Evolutionary conservation across 2,888 invertebrate species (phyloP).

Genomic region (Leucozona laternaria): DNA sequence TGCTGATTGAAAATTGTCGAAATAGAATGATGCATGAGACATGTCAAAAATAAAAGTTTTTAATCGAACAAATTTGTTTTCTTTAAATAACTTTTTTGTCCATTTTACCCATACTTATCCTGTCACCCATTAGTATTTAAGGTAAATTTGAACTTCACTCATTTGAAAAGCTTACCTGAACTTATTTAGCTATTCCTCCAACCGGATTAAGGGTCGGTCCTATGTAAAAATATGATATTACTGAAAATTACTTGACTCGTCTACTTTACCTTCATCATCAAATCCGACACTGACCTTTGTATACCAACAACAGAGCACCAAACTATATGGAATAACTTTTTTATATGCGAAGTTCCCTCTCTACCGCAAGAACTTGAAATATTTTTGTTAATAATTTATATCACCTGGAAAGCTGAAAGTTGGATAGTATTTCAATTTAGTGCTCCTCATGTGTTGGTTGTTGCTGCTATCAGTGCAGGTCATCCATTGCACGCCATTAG

Average conservation of each 20-base stretch:
- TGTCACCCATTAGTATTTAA: too few species aligned
- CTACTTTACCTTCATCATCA: not conserved
- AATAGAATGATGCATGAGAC: not conserved
- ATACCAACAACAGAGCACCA: not conserved
- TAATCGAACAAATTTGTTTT: not conserved
- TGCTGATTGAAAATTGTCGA: not conserved
- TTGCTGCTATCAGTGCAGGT: constrained; percentile 64
- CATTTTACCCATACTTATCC: not conserved
- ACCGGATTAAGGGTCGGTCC: not conserved
- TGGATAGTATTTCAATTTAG: constrained; percentile 72
- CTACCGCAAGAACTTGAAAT: constrained; percentile 62
- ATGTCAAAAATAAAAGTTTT: not conserved
- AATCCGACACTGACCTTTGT: not conserved
- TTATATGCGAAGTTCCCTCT: not conserved
- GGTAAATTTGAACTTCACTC: too few species aligned
- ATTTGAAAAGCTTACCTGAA: too few species aligned
- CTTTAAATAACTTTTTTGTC: not conserved
- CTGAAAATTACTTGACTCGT: not conserved
- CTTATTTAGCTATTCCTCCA: not conserved
- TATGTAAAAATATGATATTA: not conserved
- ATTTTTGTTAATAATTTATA: constrained; percentile 73
- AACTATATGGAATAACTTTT: constrained; percentile 52
- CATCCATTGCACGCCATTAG: constrained; percentile 70
- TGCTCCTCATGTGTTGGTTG: constrained; percentile 40
- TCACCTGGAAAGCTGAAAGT: constrained; percentile 61